These are phyloP conservation scores for Nezara viridula DNA, from an alignment of 2,888 invertebrate species.

Conservation along the genomic window DNA sequence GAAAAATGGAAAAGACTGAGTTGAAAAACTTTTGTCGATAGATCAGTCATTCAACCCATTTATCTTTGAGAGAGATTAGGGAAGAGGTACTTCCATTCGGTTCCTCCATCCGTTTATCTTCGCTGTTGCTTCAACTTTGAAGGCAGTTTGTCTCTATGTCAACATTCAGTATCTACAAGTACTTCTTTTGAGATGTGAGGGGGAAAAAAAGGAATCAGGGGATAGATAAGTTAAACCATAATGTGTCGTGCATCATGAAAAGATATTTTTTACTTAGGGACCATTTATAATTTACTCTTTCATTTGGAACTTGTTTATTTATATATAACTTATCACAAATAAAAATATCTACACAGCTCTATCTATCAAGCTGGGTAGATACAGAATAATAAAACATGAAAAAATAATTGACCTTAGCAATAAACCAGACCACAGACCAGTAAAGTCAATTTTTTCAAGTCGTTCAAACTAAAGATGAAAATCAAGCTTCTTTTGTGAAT, in stretches of 20 bases:
- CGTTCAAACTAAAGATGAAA: too few species aligned
- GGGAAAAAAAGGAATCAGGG: not conserved
- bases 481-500: too few species aligned
- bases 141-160: not conserved
- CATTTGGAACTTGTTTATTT: not conserved
- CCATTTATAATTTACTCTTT: not conserved
- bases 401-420: too few species aligned
- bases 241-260: not conserved
- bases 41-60: conserved; percentile 4
- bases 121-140: not conserved
- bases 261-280: not conserved
- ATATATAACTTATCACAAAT: not conserved
- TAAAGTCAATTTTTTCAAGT: too few species aligned
- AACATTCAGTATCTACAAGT: not conserved
- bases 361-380: too few species aligned
- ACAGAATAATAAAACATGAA: too few species aligned
- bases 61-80: not conserved
- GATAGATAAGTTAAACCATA: not conserved
- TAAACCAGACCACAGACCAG: too few species aligned
- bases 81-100: not conserved
- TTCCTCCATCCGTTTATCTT: not conserved
- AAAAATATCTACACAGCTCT: too few species aligned
- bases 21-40: not conserved
- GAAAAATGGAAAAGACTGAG: not conserved
- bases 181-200: not conserved